phyloP scores from a whole-genome alignment of 2,113 vertebrate genomes.

The Tautogolabrus adspersus region DNA sequence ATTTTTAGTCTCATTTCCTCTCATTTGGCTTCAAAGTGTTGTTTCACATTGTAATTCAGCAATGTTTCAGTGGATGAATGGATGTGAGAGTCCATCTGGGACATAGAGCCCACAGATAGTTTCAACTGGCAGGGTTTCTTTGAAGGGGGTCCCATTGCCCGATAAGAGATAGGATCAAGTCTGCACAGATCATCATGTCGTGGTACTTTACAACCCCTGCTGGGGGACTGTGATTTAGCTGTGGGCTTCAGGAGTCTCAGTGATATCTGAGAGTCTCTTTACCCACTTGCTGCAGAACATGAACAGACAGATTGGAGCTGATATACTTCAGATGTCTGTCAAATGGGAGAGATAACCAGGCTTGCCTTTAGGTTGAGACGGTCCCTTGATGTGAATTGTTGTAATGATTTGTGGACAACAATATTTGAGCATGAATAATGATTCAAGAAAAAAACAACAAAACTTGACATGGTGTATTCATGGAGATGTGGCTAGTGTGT shows the following conservation, averaged over 20 bases:
- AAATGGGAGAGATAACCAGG: constrained; percentile 54
- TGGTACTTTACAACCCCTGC: constrained; percentile 66
- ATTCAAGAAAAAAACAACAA: background rate
- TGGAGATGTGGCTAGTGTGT: background rate
- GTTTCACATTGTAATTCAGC: constrained; percentile 22
- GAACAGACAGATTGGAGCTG: constrained; percentile 56
- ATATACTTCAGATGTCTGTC: constrained; percentile 61
- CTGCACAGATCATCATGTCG: constrained; percentile 73
- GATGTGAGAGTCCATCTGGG: constrained; percentile 21
- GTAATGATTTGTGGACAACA: constrained; percentile 31
- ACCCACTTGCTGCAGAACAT: constrained; percentile 43
- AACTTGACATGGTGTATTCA: background rate
- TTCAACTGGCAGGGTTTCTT: constrained; percentile 56
- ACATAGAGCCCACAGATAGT: constrained; percentile 42
- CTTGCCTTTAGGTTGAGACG: constrained; percentile 21
- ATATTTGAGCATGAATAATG: background rate
- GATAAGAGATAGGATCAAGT: constrained; percentile 71
- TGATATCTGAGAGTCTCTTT: constrained; percentile 58
- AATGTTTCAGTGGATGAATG: constrained; percentile 27
- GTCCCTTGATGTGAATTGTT: constrained; percentile 3
- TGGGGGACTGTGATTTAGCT: constrained; percentile 67
- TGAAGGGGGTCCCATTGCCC: constrained; percentile 50
- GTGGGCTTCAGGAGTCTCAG: constrained; percentile 50
- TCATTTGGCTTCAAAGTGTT: constrained; percentile 10
- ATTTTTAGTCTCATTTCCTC: constrained; percentile 25